Evolutionary conservation across 2,888 invertebrate genomes (phyloP).

Genomic region (Orchesellides sinensis): DNA sequence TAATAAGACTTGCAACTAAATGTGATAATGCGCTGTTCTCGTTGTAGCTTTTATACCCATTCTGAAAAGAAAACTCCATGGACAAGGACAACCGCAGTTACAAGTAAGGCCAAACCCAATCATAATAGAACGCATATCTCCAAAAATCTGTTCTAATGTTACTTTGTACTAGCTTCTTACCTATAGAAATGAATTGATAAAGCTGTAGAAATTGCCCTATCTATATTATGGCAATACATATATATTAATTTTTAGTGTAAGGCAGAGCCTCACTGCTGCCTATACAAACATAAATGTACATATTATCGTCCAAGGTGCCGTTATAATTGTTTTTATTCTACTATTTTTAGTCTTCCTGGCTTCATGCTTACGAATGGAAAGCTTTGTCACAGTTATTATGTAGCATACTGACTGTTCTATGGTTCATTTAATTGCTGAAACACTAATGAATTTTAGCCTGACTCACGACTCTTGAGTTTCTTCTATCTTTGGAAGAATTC

Average conservation of each 20-base stretch:
- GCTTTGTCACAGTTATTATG: neutral
- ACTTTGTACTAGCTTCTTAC: neutral
- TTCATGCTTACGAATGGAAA: neutral
- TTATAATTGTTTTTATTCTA: neutral
- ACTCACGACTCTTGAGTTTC: slow-evolving; percentile 17
- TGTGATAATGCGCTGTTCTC: neutral
- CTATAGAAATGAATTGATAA: neutral
- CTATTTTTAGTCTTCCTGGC: neutral
- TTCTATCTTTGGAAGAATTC: slow-evolving; percentile 7
- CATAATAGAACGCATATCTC: neutral
- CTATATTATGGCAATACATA: slow-evolving; percentile 11
- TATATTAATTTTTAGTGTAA: slow-evolving; percentile 17
- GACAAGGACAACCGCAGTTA: slow-evolving; percentile 12
- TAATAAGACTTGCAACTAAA: too few species aligned
- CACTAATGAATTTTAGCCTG: slow-evolving; percentile 45
- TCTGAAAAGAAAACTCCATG: neutral
- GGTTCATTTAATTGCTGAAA: slow-evolving; percentile 40
- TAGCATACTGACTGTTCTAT: neutral
- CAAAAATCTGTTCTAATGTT: slow-evolving; percentile 16
- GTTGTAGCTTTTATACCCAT: neutral
- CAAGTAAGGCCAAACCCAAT: slow-evolving; percentile 3
- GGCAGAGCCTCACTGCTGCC: neutral
- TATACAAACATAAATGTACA: neutral
- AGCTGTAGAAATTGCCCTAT: slow-evolving; percentile 26
- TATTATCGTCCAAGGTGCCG: neutral